Percentiles rank a stretch among this genome's conserved stretches.
Conservation (phyloP, 2,113 vertebrate species). For the Pelvicachromis taeniatus region DNA sequence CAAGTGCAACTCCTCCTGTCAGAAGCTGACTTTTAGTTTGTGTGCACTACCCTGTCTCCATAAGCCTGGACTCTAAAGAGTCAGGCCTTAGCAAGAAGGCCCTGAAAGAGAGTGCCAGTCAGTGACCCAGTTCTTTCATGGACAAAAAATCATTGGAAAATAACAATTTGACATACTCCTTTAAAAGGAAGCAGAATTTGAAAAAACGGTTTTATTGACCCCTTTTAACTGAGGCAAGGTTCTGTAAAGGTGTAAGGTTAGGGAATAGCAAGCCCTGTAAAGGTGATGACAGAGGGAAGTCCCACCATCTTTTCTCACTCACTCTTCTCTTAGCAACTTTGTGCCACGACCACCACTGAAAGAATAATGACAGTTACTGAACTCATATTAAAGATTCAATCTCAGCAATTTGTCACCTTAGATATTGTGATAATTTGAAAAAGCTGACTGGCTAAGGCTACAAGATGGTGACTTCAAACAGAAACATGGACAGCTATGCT, state of each 20-base stretch:
- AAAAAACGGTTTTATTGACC: conserved; percentile 44
- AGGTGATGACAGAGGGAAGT: background rate
- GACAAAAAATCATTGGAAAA: conserved; percentile 46
- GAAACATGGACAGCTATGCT: conserved; percentile 24
- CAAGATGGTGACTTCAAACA: conserved; percentile 17
- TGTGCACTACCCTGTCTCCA: conserved; percentile 35
- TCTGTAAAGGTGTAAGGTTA: conserved; percentile 31
- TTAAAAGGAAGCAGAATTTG: conserved; percentile 23
- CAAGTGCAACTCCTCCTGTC: conserved; percentile 35
- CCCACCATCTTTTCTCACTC: background rate
- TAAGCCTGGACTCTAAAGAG: conserved; percentile 38
- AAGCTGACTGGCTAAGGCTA: background rate
- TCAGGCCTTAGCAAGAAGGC: conserved; percentile 37
- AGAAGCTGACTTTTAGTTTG: conserved; percentile 42
- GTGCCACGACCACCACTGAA: conserved; percentile 4
- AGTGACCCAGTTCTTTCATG: conserved; percentile 66
- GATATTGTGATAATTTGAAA: conserved; percentile 23
- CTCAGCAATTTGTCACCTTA: background rate
- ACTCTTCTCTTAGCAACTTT: background rate
- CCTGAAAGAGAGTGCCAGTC: conserved; percentile 30
- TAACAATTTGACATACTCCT: conserved; percentile 46
- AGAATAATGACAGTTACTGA: conserved; percentile 16
- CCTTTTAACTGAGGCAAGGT: conserved; percentile 18
- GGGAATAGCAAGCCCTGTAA: background rate
- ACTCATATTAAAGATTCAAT: conserved; percentile 31